Evolutionary conservation across 2,888 invertebrate species (phyloP).

Genomic region (Melanotus villosus): DNA sequence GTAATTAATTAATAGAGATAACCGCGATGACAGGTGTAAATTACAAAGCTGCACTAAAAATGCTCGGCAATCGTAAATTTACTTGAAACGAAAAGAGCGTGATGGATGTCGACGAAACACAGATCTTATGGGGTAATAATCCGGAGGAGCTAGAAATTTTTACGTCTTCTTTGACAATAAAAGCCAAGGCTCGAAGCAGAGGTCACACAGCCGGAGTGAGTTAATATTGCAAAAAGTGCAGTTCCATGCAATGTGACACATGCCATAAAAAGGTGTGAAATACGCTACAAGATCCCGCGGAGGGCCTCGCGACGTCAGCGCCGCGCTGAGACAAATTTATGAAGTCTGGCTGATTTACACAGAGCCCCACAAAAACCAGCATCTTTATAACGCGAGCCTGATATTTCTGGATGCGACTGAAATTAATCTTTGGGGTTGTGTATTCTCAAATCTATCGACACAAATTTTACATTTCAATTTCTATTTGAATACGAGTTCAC

Average conservation of each 20-base stretch:
- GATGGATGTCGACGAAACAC: conserved; percentile 10
- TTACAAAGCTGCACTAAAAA: conserved; percentile 22
- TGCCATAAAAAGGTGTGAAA: conserved; percentile 48
- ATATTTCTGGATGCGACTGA: conserved; percentile 22
- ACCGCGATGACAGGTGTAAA: conserved; percentile 43
- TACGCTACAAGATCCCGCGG: conserved; percentile 43
- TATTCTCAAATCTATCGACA: background rate
- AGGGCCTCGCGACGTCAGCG: conserved; percentile 48
- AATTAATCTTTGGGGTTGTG: conserved; percentile 4
- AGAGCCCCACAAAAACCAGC: conserved; percentile 48
- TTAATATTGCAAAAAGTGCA: conserved; percentile 45
- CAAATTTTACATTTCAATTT: no score
- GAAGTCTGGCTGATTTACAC: conserved; percentile 57
- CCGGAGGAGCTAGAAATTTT: background rate
- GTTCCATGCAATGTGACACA: conserved; percentile 46
- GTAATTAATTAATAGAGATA: conserved; percentile 49
- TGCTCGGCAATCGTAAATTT: conserved; percentile 21
- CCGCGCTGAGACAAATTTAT: conserved; percentile 56
- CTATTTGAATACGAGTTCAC: no score
- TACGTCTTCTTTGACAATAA: conserved; percentile 30
- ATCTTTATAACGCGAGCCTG: conserved; percentile 44
- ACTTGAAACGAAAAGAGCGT: background rate
- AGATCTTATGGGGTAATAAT: background rate
- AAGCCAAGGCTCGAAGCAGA: conserved; percentile 27
- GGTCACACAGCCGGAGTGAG: conserved; percentile 29